These are phyloP conservation scores for Notamacropus eugenii DNA, from an alignment of 2,797 vertebrate genomes.

Conservation along the genomic window DNA sequence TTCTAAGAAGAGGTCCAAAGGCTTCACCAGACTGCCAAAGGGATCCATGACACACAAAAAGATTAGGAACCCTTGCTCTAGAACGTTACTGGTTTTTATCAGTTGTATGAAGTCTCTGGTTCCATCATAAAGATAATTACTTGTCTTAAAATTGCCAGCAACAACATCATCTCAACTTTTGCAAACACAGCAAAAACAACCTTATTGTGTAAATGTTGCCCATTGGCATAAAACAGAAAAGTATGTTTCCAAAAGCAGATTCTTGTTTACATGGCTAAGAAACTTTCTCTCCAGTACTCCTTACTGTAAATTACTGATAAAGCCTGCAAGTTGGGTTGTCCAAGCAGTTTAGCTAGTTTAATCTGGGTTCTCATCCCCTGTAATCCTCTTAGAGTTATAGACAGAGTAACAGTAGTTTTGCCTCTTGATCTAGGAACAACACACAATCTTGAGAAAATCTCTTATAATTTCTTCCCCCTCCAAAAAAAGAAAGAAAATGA, in stretches of 20 bases:
- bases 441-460: slow-evolving; percentile 46
- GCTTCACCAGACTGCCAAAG: not conserved
- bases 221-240: slow-evolving; percentile 10
- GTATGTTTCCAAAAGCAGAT: slow-evolving; percentile 50
- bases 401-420: slow-evolving; percentile 24
- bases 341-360: slow-evolving; percentile 23
- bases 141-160: slow-evolving; percentile 49
- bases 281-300: slow-evolving; percentile 42
- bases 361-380: slow-evolving; percentile 13
- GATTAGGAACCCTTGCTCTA: not conserved
- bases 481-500: not conserved
- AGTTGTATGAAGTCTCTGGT: slow-evolving; percentile 53
- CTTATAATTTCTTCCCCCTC: slow-evolving; percentile 37
- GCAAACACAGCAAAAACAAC: not conserved
- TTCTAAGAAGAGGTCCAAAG: not conserved
- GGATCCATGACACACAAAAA: not conserved
- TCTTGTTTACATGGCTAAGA: slow-evolving; percentile 61
- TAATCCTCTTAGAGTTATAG: slow-evolving; percentile 26
- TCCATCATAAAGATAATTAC: slow-evolving; percentile 36
- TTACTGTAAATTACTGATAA: slow-evolving; percentile 50
- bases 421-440: slow-evolving; percentile 45
- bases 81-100: slow-evolving; percentile 47
- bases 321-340: slow-evolving; percentile 22
- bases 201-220: slow-evolving; percentile 53
- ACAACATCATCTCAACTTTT: slow-evolving; percentile 44